Conservation (phyloP, 2,113 vertebrate species). For the Sporophila hypoxantha region DNA sequence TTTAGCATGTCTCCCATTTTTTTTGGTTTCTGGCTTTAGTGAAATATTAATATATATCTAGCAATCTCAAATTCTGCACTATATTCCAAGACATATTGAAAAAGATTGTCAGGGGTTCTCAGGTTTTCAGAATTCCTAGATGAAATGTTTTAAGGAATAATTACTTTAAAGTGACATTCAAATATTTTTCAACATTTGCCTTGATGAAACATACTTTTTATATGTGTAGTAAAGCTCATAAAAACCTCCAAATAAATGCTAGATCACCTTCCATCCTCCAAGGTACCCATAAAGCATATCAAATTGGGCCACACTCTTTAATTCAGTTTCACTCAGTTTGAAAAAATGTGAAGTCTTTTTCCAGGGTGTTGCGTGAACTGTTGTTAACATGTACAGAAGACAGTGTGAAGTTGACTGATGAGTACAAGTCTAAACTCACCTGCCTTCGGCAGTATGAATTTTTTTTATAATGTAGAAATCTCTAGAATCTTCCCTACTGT, state of each 20-base stretch:
- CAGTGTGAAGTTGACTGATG: neutral
- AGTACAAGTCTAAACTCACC: rapidly evolving
- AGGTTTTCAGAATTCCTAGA: neutral
- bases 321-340: neutral
- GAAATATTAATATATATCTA: neutral
- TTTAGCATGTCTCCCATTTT: neutral
- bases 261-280: neutral
- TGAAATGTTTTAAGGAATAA: neutral
- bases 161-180: neutral
- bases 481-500: neutral
- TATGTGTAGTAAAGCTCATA: neutral
- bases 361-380: neutral
- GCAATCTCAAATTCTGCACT: neutral
- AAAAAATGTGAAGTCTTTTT: neutral
- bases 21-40: neutral
- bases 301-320: neutral
- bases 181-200: neutral
- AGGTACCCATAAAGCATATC: neutral
- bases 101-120: neutral
- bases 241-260: neutral
- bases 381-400: neutral
- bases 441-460: neutral
- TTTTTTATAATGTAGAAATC: neutral
- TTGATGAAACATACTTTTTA: neutral
- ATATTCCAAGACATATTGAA: neutral